phyloP scores from a whole-genome alignment of 1,140 invertebrate genomes.

The Hyphantria cunea region DNA sequence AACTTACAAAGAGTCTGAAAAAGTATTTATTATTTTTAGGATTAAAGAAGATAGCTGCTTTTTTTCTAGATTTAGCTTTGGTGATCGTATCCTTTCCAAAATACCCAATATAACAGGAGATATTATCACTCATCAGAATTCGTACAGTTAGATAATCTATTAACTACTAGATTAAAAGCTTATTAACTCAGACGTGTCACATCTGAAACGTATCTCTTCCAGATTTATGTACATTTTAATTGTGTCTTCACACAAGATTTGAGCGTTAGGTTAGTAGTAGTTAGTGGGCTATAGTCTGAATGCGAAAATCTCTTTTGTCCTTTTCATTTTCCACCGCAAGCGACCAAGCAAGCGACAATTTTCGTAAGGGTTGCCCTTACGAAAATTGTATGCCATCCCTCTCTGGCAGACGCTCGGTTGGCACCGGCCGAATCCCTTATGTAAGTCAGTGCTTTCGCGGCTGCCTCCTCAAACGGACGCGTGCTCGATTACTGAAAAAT shows the following conservation, averaged over 20 bases:
- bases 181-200: conserved; percentile 43
- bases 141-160: conserved; percentile 25
- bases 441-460: conserved; percentile 69
- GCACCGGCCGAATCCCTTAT: conserved; percentile 72
- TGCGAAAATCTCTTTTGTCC: conserved; percentile 65
- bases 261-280: conserved; percentile 56
- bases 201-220: conserved; percentile 46
- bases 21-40: too few species aligned
- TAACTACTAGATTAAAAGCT: conserved; percentile 45
- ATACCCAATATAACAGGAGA: too few species aligned
- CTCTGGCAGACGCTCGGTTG: conserved; percentile 52
- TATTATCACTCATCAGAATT: neutral
- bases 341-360: conserved; percentile 49
- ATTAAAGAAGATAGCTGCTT: too few species aligned
- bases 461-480: conserved; percentile 41
- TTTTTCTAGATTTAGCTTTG: too few species aligned
- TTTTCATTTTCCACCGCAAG: conserved; percentile 47
- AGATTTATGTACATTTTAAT: conserved; percentile 73
- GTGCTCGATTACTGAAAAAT: conserved; percentile 34
- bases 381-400: conserved; percentile 55
- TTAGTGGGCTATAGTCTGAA: conserved; percentile 46
- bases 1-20: too few species aligned
- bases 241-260: conserved; percentile 72
- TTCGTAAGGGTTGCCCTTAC: too few species aligned
- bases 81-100: too few species aligned